Percentiles rank a stretch among this genome's conserved stretches.
Conservation (phyloP, 2,113 vertebrate species). For the Platichthys stellatus region DNA sequence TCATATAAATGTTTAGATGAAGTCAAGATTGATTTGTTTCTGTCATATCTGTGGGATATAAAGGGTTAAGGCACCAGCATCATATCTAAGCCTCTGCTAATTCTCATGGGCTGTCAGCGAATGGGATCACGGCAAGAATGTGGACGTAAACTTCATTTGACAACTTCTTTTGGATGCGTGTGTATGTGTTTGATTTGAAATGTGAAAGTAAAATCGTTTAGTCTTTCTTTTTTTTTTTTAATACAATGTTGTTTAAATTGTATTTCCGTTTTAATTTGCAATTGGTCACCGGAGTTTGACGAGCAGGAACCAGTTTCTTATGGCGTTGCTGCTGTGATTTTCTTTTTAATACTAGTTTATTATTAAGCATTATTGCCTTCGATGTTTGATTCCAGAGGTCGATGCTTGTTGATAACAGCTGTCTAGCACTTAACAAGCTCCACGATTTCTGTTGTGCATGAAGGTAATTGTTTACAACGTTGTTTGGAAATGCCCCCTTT, state of each 20-base stretch:
- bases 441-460: slow-evolving; percentile 51
- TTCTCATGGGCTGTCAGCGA: slow-evolving; percentile 55
- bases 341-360: slow-evolving; percentile 52
- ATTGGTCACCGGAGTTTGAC: slow-evolving; percentile 55
- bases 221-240: slow-evolving; percentile 22
- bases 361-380: slow-evolving; percentile 68
- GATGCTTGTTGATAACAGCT: slow-evolving; percentile 71
- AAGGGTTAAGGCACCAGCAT: slow-evolving; percentile 72
- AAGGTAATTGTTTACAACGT: slow-evolving; percentile 81
- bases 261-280: slow-evolving; percentile 61
- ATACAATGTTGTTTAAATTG: slow-evolving; percentile 62
- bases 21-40: slow-evolving; percentile 28
- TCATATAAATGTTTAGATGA: slow-evolving; percentile 57
- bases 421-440: slow-evolving; percentile 77
- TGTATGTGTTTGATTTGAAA: slow-evolving; percentile 70
- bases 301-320: slow-evolving; percentile 59
- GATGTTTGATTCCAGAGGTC: slow-evolving; percentile 71
- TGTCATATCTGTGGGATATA: slow-evolving; percentile 62
- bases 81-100: slow-evolving; percentile 63
- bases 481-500: slow-evolving; percentile 58
- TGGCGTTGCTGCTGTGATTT: slow-evolving; percentile 66
- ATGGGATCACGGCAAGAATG: slow-evolving; percentile 68
- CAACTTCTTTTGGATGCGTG: slow-evolving; percentile 34
- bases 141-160: slow-evolving; percentile 63
- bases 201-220: slow-evolving; percentile 75